Base-by-base conservation (phyloP, 2,797 vertebrate genomes). In the Potorous gilbertii region DNA sequence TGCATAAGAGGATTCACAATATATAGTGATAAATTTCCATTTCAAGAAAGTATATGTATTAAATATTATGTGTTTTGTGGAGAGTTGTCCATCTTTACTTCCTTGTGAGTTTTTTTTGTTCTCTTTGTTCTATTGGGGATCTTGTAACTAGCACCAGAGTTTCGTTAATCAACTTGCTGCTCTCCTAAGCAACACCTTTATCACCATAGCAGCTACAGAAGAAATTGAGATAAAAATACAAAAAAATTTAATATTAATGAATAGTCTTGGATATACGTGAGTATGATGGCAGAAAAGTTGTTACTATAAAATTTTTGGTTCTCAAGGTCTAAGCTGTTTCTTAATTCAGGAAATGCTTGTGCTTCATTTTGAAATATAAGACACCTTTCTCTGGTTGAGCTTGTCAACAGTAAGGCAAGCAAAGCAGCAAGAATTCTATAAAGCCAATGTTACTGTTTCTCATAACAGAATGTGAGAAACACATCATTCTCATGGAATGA, bases 211-310 rank as follows among this genome's bases (percentile, higher is more conserved):
- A 13, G 55, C 93, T 5, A 96, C 91, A 12, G 96, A 97, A 87
- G 97, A 98, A 94, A 96, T 4, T 3, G 52, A 87, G 54, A 94
- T 95, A 92, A 96, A 50, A 8, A 96, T 97, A 59, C 28, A 90
- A 90, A 95, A 97, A 81, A 94, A n/a, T n/a, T 98, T 8, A 62
- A 93, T 90, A 93, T 56, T 50, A 97, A 89, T 52, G 89, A 98
- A 56, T 96, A 94, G 10, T 96, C 91, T n/a, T 98, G 96, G 96
- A 98, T 97, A 94, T 93, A 91, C 40, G 91, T 98, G 96, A 97
- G 97, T 97, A 90, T 54, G 14, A 5, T 28, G 46, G 81, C 46
- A 21, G 54, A 74, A 90, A 94, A 90, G 6, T 34, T 87, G 34
- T 34, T 91, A 55, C 90, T 96, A 97, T 96, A 81, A 87, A 94